Evolutionary conservation across 1,140 invertebrate genomes (phyloP), one percentile per base, ranked within the genome.

Genomic region (Ctenoplectra terminalis): DNA sequence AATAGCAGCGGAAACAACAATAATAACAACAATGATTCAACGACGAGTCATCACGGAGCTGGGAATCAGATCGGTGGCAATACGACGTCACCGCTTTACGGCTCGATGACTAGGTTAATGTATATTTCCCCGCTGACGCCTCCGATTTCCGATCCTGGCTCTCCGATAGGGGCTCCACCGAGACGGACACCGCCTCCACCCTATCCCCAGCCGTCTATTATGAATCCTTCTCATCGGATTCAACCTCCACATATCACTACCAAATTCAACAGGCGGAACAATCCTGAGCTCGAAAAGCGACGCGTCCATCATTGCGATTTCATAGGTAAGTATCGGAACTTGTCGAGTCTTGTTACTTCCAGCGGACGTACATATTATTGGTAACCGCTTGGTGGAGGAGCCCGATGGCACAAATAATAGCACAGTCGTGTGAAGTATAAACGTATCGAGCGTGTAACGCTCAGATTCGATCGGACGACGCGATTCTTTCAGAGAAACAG

Each of bases 251-350:
- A 90, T 84, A 91, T 94, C 82, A 72, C 67, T 17, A 48, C 92
- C 58, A 96, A 96, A 90, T 99, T 98, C 94, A 99, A 99, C 94
- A 95, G 98, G 83, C 95, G 98, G 88, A 99, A 99, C 93, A 99
- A 99, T 94, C 98, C 98, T 0, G 98, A 99, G 92, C 93, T 99
- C 81, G 98, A 99, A 92, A 99, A 99, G 93, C 95, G 98, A 86
- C 93, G 98, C 90, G 98, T 99, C 84, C 98, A 99, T 93, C 98
- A 98, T 92, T 99, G 98, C 94, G 97, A 98, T 94, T 99, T 98
- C 93, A 96, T 98, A 89, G 97, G 98, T 98, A 94, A 96, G 95
- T 26, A 6, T 13, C 6, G 23, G 1, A 7, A 5, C 50, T 2
- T 5, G 40, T 8, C 43, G 23, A 26, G 13, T 7, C 37, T 8